Conservation (phyloP, 2,888 invertebrate species). For the Hipparchia sbordonii region DNA sequence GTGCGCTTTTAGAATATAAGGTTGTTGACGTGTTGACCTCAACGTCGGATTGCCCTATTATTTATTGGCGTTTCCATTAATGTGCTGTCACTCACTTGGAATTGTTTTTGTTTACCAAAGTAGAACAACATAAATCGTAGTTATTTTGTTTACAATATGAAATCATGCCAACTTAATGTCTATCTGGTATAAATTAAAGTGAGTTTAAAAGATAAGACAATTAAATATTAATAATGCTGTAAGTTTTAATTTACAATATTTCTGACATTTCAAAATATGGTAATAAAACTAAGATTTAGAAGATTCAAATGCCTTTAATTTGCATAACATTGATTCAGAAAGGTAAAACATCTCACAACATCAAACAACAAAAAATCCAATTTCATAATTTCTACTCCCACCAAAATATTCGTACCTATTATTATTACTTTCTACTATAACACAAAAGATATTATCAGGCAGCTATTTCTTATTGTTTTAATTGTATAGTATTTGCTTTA, state of each 20-base stretch:
- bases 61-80: slow-evolving; percentile 56
- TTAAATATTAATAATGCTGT: too few relatives aligned
- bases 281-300: background rate
- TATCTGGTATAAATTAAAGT: background rate
- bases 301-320: background rate
- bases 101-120: slow-evolving; percentile 44
- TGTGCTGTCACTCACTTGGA: slow-evolving; percentile 55
- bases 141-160: slow-evolving; percentile 34
- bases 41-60: slow-evolving; percentile 46
- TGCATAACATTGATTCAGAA: background rate
- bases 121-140: slow-evolving; percentile 37
- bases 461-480: slow-evolving; percentile 9
- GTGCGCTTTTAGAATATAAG: background rate
- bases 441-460: slow-evolving; percentile 7
- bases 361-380: too few relatives aligned
- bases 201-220: background rate
- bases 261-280: too few relatives aligned
- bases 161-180: slow-evolving; percentile 18
- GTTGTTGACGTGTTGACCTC: slow-evolving; percentile 35
- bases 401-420: background rate
- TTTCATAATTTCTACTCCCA: background rate
- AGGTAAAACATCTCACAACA: background rate
- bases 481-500: slow-evolving; percentile 5
- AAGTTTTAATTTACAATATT: too few relatives aligned
- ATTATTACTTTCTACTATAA: background rate